Base-by-base conservation (phyloP, 1,140 invertebrate genomes). In the Solenopsis fugax region DNA sequence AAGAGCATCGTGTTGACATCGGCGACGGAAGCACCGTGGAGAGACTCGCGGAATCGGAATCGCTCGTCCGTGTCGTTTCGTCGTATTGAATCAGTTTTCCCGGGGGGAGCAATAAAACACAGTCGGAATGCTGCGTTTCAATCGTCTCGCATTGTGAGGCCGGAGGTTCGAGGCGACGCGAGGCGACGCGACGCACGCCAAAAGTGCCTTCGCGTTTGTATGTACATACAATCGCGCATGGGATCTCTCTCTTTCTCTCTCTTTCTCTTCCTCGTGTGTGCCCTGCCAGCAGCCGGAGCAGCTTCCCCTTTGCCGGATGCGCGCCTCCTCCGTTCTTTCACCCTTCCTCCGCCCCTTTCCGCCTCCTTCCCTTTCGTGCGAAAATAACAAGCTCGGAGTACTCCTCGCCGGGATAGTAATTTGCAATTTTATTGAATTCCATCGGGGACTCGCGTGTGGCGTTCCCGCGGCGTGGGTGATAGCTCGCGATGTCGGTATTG, bases 101-200 rank as follows among this genome's bases (percentile, higher is more conserved):
- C 37, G 86, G 73, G 52, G 58, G 45, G 58, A 54, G 45, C 81
- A 93, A 91, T 91, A 92, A 93, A 92, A 92, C 71, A 92, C 65
- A 87, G 67, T 85, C 81, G 91, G 87, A 92, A 93, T 90, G 88
- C 90, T 88, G 88, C 56, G 85, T 91, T 92, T 91, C 92, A 91
- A 93, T 93, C 89, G 87, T 91, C 89, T 69, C 69, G 67, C 85
- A 91, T 91, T 88, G 89, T 88, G 85, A 88, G 72, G 73, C 82
- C 41, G 67, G 34, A 73, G 77, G 88, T 88, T 85, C 72, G 77
- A 89, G 71, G 69, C 73, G 86, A 69, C 18, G 37, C 64, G 86
- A 69, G 9, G 37, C 64, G 34, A 62, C 75, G 21, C 48, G 52
- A 75, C 52, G 75, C 75, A 45, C 75, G 80, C 67, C 69, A 75